Conservation (phyloP, 2,113 vertebrate species). For the Cheilinus undulatus region DNA sequence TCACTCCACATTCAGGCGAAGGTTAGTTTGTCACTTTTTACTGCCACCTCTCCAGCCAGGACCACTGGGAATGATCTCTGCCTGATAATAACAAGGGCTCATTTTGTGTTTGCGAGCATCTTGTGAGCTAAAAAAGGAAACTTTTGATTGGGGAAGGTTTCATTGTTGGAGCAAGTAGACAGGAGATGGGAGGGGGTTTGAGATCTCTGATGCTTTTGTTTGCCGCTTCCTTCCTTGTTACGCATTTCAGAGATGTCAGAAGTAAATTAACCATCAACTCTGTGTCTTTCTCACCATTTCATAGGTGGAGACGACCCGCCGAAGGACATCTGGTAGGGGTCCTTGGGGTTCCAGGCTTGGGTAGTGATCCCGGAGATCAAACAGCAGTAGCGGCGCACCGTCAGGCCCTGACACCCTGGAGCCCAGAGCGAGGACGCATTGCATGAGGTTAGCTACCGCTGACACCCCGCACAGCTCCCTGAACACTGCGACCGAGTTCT, state of each 20-base stretch:
- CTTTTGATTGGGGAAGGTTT: slow-evolving; percentile 25
- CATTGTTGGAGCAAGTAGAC: slow-evolving; percentile 42
- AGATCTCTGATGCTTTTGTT: slow-evolving; percentile 46
- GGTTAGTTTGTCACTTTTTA: slow-evolving; percentile 35
- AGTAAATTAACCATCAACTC: not conserved
- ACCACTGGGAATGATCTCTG: slow-evolving; percentile 12
- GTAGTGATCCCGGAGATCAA: slow-evolving; percentile 91
- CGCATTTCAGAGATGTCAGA: slow-evolving; percentile 22
- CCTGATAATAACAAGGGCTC: slow-evolving; percentile 52
- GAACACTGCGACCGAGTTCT: slow-evolving; percentile 93
- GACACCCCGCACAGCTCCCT: slow-evolving; percentile 95
- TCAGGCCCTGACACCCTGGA: slow-evolving; percentile 90
- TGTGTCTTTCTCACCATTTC: slow-evolving; percentile 86
- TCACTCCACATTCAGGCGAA: slow-evolving; percentile 31
- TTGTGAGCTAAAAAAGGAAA: slow-evolving; percentile 43
- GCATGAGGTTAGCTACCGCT: slow-evolving; percentile 95
- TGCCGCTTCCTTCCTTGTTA: slow-evolving; percentile 42
- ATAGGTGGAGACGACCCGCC: slow-evolving; percentile 91
- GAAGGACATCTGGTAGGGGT: slow-evolving; percentile 92
- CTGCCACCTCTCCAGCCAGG: slow-evolving; percentile 6
- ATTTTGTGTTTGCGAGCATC: slow-evolving; percentile 1
- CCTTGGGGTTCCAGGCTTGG: slow-evolving; percentile 93
- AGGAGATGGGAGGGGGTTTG: slow-evolving; percentile 32
- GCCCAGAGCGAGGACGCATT: slow-evolving; percentile 92
- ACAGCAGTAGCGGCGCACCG: slow-evolving; percentile 86